These are phyloP conservation scores for Ahaetulla prasina DNA, from an alignment of 2,113 vertebrate genomes.

Conservation along the genomic window DNA sequence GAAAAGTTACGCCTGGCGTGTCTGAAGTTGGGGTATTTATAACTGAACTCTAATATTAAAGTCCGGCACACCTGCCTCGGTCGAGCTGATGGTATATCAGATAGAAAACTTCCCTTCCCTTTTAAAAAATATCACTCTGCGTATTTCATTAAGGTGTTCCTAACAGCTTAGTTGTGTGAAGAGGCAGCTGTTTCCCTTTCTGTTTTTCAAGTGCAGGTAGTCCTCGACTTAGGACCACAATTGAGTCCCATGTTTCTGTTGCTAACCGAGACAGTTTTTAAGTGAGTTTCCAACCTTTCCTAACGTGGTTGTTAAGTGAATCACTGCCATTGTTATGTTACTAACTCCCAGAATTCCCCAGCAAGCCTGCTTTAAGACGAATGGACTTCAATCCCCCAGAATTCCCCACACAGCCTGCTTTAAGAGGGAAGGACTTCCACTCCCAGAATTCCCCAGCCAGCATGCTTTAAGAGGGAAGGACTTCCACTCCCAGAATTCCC, in stretches of 20 bases:
- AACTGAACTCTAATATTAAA: constrained; percentile 76
- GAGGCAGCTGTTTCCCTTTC: not conserved
- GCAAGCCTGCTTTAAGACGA: rapidly evolving
- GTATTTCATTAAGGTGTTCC: constrained; percentile 60
- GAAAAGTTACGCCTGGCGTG: constrained; percentile 73
- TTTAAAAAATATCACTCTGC: constrained; percentile 39
- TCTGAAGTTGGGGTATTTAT: constrained; percentile 77
- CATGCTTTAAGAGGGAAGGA: too few species aligned
- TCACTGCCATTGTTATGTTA: not conserved
- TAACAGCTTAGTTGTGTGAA: not conserved
- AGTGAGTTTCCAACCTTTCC: not conserved
- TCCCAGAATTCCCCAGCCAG: too few species aligned
- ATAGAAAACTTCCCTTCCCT: constrained; percentile 60
- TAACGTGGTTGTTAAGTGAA: too few species aligned
- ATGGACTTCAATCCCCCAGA: not conserved
- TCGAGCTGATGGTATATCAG: constrained; percentile 60
- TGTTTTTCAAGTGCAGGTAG: not conserved
- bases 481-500: too few species aligned
- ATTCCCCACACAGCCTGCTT: too few species aligned
- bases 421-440: rapidly evolving
- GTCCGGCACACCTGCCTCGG: constrained; percentile 69
- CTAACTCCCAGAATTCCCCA: not conserved
- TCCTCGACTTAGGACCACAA: not conserved
- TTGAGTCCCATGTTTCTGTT: not conserved
- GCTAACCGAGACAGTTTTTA: not conserved